These are phyloP conservation scores for Aporophyla nigra DNA, from an alignment of 2,888 invertebrate species.

Conservation along the genomic window DNA sequence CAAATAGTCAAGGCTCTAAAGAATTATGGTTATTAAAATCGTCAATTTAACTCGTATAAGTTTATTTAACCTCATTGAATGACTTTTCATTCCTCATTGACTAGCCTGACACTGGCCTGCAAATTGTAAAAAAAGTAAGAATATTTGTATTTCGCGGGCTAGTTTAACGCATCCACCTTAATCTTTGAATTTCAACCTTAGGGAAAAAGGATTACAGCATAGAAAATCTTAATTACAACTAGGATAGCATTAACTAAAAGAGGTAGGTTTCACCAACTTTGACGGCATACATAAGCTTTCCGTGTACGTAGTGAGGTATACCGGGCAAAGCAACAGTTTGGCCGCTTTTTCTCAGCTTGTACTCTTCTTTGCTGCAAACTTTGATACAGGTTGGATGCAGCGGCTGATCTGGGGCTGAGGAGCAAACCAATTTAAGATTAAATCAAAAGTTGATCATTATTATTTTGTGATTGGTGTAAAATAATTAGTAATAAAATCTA, in stretches of 20 bases:
- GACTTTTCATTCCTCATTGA: too few species aligned
- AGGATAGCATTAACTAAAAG: conserved; percentile 53
- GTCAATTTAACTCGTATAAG: too few species aligned
- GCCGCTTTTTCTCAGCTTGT: conserved; percentile 75
- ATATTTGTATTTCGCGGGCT: too few species aligned
- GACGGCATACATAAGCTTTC: conserved; percentile 84
- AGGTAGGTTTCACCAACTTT: conserved; percentile 79
- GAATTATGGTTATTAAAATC: too few species aligned
- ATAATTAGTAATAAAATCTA: not conserved
- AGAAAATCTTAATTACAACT: conserved; percentile 64
- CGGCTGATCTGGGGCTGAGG: conserved; percentile 82
- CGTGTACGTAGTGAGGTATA: conserved; percentile 81
- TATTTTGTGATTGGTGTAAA: not conserved
- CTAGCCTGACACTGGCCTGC: too few species aligned
- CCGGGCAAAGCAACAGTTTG: conserved; percentile 68
- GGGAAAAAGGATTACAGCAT: conserved; percentile 58
- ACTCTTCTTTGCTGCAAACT: conserved; percentile 85
- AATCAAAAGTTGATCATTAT: not conserved
- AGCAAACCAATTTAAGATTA: not conserved
- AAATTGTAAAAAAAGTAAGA: too few species aligned
- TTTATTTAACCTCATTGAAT: too few species aligned
- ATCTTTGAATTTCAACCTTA: conserved; percentile 41
- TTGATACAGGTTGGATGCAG: conserved; percentile 86
- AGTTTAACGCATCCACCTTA: not conserved
- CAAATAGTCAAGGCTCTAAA: too few species aligned